Conservation (phyloP, 2,797 vertebrate genomes). For the Apogon hyalosoma region DNA sequence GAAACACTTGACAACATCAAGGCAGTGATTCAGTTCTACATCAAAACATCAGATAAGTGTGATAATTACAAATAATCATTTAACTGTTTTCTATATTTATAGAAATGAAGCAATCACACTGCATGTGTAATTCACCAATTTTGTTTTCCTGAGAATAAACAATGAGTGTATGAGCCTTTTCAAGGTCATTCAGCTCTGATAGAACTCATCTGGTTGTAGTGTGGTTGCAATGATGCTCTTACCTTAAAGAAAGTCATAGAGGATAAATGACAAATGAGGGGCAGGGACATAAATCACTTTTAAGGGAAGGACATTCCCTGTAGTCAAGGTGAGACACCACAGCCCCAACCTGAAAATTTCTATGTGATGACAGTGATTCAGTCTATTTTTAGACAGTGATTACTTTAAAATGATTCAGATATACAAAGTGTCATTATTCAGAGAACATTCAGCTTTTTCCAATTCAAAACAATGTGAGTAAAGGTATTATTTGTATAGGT, state of each 20-base stretch:
- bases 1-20: neutral
- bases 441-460: neutral
- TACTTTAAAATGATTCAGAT: neutral
- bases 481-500: neutral
- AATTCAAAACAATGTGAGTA: neutral
- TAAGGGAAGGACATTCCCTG: slow-evolving; percentile 19
- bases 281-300: slow-evolving; percentile 11
- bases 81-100: neutral
- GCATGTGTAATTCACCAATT: neutral
- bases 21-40: neutral
- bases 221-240: neutral
- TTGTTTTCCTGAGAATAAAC: neutral
- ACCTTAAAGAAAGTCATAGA: slow-evolving; percentile 1
- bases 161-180: neutral
- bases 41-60: neutral
- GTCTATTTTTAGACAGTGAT: neutral
- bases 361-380: neutral
- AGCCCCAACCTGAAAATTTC: neutral
- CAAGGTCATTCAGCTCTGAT: neutral
- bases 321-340: slow-evolving; percentile 26
- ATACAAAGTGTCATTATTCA: neutral
- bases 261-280: slow-evolving; percentile 6
- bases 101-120: neutral
- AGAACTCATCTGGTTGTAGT: neutral
- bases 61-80: neutral